Evolutionary conservation across 2,113 vertebrate species (phyloP).

Genomic region (Syngnathus floridae): DNA sequence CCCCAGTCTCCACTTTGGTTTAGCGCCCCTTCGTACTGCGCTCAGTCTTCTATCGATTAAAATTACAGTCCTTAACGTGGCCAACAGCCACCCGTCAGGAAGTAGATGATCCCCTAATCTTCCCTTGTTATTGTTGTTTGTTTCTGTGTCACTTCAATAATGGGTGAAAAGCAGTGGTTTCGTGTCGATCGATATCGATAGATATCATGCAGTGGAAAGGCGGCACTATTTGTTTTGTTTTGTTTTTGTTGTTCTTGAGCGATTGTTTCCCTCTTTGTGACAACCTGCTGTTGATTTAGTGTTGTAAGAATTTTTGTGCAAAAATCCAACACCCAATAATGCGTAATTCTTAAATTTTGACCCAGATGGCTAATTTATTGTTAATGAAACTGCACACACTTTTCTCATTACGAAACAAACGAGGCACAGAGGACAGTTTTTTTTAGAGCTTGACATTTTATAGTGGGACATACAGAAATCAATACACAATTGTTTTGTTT

Average conservation of each 20-base stretch:
- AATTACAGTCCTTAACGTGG: neutral
- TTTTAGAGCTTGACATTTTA: slow-evolving; percentile 54
- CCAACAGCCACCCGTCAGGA: neutral
- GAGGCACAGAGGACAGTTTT: slow-evolving; percentile 53
- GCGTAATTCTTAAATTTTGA: slow-evolving; percentile 30
- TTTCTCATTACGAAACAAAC: slow-evolving; percentile 46
- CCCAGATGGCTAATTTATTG: slow-evolving; percentile 37
- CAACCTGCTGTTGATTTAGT: slow-evolving; percentile 11
- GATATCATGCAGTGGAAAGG: neutral
- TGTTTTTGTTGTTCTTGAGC: neutral
- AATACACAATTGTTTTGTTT: slow-evolving; percentile 24
- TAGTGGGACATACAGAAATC: slow-evolving; percentile 59
- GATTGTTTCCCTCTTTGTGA: slow-evolving; percentile 1
- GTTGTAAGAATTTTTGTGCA: slow-evolving; percentile 33
- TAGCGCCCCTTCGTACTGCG: too few relatives aligned
- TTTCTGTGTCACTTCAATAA: neutral
- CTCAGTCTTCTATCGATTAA: neutral
- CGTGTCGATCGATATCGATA: too few relatives aligned
- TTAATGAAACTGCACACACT: slow-evolving; percentile 46
- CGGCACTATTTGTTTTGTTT: neutral
- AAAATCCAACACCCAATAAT: slow-evolving; percentile 24
- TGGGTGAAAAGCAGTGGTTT: neutral
- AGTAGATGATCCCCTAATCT: neutral
- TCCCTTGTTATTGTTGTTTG: neutral
- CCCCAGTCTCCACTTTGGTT: too few relatives aligned